phyloP scores from a whole-genome alignment of 2,797 vertebrate species.

The Calcarius lapponicus region DNA sequence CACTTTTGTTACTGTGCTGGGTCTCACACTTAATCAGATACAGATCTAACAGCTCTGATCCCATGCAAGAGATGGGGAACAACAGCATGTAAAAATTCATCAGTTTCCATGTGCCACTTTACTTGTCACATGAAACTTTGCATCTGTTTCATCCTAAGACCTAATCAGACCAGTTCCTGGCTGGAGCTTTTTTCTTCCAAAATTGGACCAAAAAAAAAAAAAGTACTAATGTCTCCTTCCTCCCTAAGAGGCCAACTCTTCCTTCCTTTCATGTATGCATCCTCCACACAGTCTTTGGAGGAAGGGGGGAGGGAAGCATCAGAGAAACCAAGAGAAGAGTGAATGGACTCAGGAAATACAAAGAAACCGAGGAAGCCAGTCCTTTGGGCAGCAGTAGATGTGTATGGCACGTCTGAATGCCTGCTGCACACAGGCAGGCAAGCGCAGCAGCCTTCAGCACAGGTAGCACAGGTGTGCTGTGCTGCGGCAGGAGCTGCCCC shows the following conservation, averaged over 20 bases:
- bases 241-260: not conserved
- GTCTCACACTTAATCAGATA: not conserved
- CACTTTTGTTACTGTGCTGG: not conserved
- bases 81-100: not conserved
- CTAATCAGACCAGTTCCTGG: not conserved
- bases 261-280: not conserved
- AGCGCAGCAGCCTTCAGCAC: not conserved
- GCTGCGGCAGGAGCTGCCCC: too few species aligned
- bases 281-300: not conserved
- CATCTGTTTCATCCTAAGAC: not conserved
- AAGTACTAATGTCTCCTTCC: not conserved
- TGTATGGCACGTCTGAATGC: not conserved
- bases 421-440: not conserved
- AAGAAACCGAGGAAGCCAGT: fast-evolving
- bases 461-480: too few species aligned
- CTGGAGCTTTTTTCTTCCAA: not conserved
- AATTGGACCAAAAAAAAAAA: not conserved
- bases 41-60: not conserved
- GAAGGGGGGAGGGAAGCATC: not conserved
- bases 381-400: not conserved
- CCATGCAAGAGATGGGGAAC: not conserved
- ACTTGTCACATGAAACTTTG: not conserved
- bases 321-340: not conserved
- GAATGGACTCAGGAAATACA: not conserved
- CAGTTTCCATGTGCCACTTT: not conserved